A percentile compares a stretch with the other conserved stretches of the same genome.
These are phyloP conservation scores for Brienomyrus longianalis DNA, from an alignment of 2,113 vertebrate species.

Conservation along the genomic window DNA sequence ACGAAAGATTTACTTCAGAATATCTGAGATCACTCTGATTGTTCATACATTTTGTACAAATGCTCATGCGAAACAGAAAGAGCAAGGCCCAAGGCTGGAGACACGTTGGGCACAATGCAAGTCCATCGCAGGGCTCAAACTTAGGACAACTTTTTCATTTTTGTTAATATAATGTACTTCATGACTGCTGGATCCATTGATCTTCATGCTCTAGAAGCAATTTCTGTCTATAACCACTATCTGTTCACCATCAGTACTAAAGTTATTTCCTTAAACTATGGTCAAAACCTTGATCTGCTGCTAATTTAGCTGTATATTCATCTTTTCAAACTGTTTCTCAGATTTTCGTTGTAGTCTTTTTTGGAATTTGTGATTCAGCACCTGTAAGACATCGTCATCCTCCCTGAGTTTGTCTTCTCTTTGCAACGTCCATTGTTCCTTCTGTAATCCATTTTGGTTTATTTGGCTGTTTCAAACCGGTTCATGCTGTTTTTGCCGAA, in stretches of 20 bases:
- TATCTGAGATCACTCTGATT: background rate
- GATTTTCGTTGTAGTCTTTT: background rate
- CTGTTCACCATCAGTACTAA: background rate
- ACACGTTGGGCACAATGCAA: background rate
- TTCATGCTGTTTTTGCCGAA: background rate
- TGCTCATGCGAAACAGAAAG: background rate
- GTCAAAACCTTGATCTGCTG: background rate
- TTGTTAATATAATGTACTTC: background rate
- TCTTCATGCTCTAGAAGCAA: background rate
- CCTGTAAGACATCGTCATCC: background rate
- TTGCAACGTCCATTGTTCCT: background rate
- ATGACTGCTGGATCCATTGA: background rate
- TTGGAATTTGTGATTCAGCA: background rate
- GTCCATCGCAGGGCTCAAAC: background rate
- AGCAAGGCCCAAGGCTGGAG: background rate
- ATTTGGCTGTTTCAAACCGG: background rate
- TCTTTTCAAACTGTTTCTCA: background rate
- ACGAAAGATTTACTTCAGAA: background rate
- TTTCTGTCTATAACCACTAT: background rate
- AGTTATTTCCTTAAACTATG: background rate
- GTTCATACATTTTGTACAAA: background rate
- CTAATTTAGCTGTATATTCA: background rate
- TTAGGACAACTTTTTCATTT: background rate
- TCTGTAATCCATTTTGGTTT: background rate
- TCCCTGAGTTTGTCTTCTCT: background rate